phyloP scores from a whole-genome alignment of 2,113 vertebrate genomes.

The Syngnathus floridae region DNA sequence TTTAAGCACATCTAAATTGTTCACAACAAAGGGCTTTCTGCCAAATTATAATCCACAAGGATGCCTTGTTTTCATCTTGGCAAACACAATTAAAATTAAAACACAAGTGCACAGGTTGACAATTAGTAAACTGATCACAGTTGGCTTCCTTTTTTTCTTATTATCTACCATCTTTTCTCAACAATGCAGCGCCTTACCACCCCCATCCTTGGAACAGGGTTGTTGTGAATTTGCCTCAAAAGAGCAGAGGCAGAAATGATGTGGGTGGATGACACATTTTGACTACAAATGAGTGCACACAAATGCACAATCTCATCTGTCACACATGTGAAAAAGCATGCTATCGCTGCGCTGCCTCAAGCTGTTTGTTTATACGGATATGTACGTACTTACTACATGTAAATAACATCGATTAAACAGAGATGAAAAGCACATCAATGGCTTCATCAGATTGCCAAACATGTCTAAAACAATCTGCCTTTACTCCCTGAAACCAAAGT shows the following conservation, averaged over 20 bases:
- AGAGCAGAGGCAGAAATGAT: slow-evolving; percentile 17
- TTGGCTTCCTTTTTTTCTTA: slow-evolving; percentile 25
- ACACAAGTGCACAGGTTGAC: slow-evolving; percentile 16
- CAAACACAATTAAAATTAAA: slow-evolving; percentile 32
- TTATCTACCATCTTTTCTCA: not conserved
- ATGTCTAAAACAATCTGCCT: not conserved
- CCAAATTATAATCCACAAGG: not conserved
- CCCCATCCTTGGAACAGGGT: slow-evolving; percentile 21
- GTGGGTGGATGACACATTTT: slow-evolving; percentile 47
- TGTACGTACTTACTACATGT: too few relatives aligned
- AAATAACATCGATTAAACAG: not conserved
- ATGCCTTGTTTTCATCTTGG: slow-evolving; percentile 15
- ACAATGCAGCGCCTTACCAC: slow-evolving; percentile 8
- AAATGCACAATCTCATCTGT: slow-evolving; percentile 33
- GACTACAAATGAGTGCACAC: slow-evolving; percentile 63
- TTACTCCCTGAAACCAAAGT: not conserved
- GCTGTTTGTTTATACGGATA: not conserved
- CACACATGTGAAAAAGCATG: slow-evolving; percentile 41
- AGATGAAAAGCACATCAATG: not conserved
- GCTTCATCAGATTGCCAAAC: not conserved
- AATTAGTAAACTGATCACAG: slow-evolving; percentile 34
- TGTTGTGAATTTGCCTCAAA: slow-evolving; percentile 32
- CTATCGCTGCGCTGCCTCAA: slow-evolving; percentile 26
- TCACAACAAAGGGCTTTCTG: not conserved
- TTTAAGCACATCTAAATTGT: not conserved